Evolutionary conservation across 2,797 vertebrate species (phyloP).

Genomic region (Hirundo rustica): DNA sequence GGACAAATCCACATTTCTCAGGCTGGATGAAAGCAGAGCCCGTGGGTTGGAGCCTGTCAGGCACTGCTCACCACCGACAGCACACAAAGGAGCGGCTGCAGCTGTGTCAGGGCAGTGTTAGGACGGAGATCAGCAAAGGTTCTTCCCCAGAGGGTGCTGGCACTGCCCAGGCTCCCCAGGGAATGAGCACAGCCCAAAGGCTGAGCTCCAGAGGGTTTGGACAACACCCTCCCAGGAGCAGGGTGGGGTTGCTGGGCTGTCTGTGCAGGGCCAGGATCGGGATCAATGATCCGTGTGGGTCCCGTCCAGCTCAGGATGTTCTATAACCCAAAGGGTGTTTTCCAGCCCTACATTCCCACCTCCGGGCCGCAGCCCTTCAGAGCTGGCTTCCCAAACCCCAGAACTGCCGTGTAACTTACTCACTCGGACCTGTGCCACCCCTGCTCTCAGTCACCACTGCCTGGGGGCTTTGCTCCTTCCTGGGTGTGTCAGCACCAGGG

Average conservation of each 20-base stretch:
- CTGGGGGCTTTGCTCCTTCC: accelerated
- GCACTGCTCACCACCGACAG: not conserved
- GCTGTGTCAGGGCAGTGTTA: not conserved
- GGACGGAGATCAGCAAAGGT: not conserved
- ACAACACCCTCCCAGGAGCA: accelerated
- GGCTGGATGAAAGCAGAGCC: not conserved
- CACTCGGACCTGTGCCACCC: not conserved
- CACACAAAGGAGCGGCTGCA: accelerated
- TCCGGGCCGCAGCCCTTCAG: not conserved
- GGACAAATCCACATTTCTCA: not conserved
- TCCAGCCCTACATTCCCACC: not conserved
- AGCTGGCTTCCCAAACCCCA: not conserved
- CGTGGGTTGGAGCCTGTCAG: not conserved
- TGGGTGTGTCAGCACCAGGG: not conserved
- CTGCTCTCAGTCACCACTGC: not conserved
- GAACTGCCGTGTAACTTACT: not conserved
- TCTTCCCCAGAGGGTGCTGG: not conserved
- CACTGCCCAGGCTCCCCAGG: not conserved
- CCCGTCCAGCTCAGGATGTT: not conserved
- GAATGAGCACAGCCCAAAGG: not conserved
- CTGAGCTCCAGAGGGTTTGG: not conserved
- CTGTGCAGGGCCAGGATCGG: not conserved
- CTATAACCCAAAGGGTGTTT: not conserved
- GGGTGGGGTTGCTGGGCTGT: not conserved
- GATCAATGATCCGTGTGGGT: not conserved